A percentile compares a stretch with the other conserved stretches of the same genome.
These are phyloP conservation scores for Cerceris ruficornis DNA, from an alignment of 2,888 invertebrate genomes.

Conservation along the genomic window DNA sequence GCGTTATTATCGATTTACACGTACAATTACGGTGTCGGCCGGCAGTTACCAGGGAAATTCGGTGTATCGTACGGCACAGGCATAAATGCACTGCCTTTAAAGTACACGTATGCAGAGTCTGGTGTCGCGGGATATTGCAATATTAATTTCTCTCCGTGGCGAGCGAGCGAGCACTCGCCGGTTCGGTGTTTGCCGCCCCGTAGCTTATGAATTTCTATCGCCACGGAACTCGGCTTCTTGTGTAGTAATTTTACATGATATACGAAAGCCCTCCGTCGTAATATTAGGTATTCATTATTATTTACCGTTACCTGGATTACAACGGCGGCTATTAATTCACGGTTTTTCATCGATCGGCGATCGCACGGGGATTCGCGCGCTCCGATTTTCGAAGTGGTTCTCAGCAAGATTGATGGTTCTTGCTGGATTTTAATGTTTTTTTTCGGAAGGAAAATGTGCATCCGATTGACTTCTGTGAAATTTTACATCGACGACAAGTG, in stretches of 20 bases:
- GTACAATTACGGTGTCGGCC: conserved; percentile 8
- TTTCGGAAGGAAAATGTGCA: too few species aligned
- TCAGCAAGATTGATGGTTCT: too few species aligned
- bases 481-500: too few species aligned
- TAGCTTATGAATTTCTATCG: conserved; percentile 16
- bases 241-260: background rate
- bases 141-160: conserved; percentile 10
- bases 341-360: background rate
- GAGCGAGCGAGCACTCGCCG: background rate
- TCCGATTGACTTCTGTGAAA: too few species aligned
- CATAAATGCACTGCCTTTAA: conserved; percentile 10
- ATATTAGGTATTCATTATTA: background rate
- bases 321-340: background rate
- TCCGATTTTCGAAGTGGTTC: too few species aligned
- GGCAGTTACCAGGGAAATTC: conserved; percentile 6
- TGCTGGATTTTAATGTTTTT: too few species aligned
- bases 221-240: background rate
- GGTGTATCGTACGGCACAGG: background rate
- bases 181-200: background rate
- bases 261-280: background rate
- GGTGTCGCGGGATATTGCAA: conserved; percentile 8
- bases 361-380: too few species aligned
- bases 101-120: background rate
- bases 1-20: conserved; percentile 12
- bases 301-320: background rate